Conservation (phyloP, 2,888 invertebrate genomes). For the Cryptops parisi region DNA sequence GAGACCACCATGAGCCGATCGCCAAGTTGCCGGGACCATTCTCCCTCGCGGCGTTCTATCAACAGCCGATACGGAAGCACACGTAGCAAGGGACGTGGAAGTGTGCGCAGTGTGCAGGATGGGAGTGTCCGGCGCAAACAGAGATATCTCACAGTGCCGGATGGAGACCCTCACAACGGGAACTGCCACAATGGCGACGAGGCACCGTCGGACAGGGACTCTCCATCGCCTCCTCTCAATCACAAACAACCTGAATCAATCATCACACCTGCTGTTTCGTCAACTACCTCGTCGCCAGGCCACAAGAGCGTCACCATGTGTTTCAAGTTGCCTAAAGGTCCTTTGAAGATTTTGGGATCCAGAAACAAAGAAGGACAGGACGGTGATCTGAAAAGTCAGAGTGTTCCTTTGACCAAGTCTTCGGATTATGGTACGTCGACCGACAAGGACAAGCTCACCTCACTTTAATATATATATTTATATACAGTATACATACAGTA, state of each 20-base stretch:
- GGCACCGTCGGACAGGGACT: background rate
- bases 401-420: background rate
- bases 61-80: conserved; percentile 6
- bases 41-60: conserved; percentile 10
- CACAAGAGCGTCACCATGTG: conserved; percentile 8
- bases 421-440: background rate
- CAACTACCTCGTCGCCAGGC: background rate
- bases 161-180: conserved; percentile 1
- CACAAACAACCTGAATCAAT: no score
- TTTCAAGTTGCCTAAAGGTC: conserved; percentile 12
- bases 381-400: conserved; percentile 2
- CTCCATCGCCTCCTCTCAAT: background rate
- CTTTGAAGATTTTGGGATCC: conserved; percentile 4
- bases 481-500: no score
- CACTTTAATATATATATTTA: no score
- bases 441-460: background rate
- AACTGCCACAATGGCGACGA: background rate
- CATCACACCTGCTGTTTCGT: background rate
- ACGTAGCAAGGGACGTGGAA: conserved; percentile 11
- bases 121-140: conserved; percentile 4
- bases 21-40: conserved; percentile 9
- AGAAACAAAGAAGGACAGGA: conserved; percentile 2
- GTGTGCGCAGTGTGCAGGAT: background rate
- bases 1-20: conserved; percentile 8
- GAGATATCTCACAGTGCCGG: conserved; percentile 11